Conservation (phyloP, 2,888 invertebrate species). For the Cataglyphis albicans region DNA sequence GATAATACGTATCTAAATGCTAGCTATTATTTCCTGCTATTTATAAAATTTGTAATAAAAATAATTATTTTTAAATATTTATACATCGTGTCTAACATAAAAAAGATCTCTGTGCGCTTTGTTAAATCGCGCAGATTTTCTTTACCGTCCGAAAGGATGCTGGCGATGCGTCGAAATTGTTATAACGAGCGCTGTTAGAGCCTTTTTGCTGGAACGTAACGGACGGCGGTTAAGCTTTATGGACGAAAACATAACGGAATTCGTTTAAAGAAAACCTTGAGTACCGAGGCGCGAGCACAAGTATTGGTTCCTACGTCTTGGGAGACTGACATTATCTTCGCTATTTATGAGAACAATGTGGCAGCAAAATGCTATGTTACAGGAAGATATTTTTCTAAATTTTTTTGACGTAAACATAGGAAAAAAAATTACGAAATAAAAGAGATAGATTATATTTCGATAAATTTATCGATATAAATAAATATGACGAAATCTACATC, state of each 20-base stretch:
- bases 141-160: conserved; percentile 38
- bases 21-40: neutral
- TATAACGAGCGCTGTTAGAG: conserved; percentile 61
- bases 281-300: conserved; percentile 51
- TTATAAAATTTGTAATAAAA: neutral
- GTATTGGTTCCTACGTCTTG: conserved; percentile 50
- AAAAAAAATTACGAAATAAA: neutral
- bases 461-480: neutral
- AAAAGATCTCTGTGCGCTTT: conserved; percentile 3
- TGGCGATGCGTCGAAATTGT: conserved; percentile 58
- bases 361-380: neutral
- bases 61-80: conserved; percentile 24
- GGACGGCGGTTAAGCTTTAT: conserved; percentile 67
- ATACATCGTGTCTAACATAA: neutral
- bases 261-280: conserved; percentile 50
- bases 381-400: conserved; percentile 2
- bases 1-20: too few relatives aligned
- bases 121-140: conserved; percentile 36
- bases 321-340: conserved; percentile 31
- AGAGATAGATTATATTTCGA: neutral
- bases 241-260: conserved; percentile 70
- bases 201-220: conserved; percentile 59
- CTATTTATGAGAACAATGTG: conserved; percentile 32
- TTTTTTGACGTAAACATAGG: conserved; percentile 5
- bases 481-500: neutral